Conservation (phyloP, 2,888 invertebrate genomes). For the Chouioia cunea region DNA sequence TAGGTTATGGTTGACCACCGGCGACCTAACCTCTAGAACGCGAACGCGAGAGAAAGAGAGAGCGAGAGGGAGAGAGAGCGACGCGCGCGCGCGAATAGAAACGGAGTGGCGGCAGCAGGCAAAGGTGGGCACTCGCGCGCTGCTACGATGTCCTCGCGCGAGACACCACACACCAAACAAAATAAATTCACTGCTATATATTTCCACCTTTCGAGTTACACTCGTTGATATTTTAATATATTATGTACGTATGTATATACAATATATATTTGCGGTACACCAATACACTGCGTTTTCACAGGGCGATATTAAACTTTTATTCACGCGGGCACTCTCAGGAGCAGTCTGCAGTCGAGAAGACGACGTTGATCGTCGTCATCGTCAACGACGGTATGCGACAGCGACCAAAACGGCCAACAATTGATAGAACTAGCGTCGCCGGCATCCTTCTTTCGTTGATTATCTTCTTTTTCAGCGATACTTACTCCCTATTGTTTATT, state of each 20-base stretch:
- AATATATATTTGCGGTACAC: neutral
- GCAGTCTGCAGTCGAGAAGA: constrained; percentile 24
- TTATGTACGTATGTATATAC: too few relatives aligned
- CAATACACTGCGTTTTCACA: constrained; percentile 12
- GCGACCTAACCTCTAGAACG: constrained; percentile 64
- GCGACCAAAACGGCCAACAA: constrained; percentile 18
- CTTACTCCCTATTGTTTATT: too few relatives aligned
- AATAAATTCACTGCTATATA: too few relatives aligned
- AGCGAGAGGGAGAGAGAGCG: constrained; percentile 1
- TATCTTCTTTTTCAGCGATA: neutral
- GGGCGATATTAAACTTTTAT: neutral
- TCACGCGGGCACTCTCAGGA: constrained; percentile 35
- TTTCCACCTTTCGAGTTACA: too few relatives aligned
- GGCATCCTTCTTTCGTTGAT: constrained; percentile 41
- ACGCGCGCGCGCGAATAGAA: constrained; percentile 27
- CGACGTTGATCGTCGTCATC: constrained; percentile 31
- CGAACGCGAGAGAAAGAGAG: constrained; percentile 47
- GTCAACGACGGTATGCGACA: constrained; percentile 4
- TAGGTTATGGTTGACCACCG: constrained; percentile 52
- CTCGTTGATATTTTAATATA: too few relatives aligned
- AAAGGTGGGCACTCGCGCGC: constrained; percentile 9
- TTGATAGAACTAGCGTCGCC: constrained; percentile 41
- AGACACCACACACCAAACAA: constrained; percentile 4
- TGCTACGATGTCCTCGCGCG: constrained; percentile 15
- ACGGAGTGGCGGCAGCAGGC: constrained; percentile 24